Conservation (phyloP, 2,888 invertebrate genomes). For the Xestia rhomboidea region DNA sequence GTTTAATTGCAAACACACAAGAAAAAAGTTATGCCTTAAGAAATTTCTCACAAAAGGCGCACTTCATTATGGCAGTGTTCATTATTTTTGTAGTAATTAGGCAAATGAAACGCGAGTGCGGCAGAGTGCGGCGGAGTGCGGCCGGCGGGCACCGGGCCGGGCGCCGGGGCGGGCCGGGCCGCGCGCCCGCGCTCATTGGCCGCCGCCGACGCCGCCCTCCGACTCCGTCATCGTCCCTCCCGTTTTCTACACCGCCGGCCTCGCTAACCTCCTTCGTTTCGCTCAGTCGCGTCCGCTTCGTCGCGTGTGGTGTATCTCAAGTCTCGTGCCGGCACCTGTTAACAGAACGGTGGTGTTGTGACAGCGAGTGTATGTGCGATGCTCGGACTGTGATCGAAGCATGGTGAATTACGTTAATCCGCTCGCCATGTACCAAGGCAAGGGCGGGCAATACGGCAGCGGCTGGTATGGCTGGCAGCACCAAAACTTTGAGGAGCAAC, state of each 20-base stretch:
- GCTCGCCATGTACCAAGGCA: conserved; percentile 93
- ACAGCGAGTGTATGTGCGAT: conserved; percentile 88
- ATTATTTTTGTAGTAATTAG: conserved; percentile 88
- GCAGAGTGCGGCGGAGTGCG: conserved; percentile 76
- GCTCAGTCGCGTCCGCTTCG: conserved; percentile 83
- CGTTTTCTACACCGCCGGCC: conserved; percentile 66
- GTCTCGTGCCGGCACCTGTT: conserved; percentile 68
- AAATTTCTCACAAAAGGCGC: conserved; percentile 62
- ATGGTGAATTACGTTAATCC: conserved; percentile 95
- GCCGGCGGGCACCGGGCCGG: conserved; percentile 75
- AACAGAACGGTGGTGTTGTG: conserved; percentile 82
- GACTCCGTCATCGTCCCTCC: conserved; percentile 70
- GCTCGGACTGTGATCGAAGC: conserved; percentile 88
- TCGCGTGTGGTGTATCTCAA: conserved; percentile 78
- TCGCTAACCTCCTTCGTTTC: conserved; percentile 65
- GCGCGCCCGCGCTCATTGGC: conserved; percentile 76
- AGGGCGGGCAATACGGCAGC: conserved; percentile 89
- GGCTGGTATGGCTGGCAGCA: conserved; percentile 90
- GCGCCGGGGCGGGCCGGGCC: conserved; percentile 55
- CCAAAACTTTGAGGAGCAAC: conserved; percentile 90
- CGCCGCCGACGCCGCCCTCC: conserved; percentile 73
- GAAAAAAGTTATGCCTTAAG: conserved; percentile 18
- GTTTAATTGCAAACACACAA: conserved; percentile 25
- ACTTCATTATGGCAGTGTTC: conserved; percentile 81
- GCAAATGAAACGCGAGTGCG: conserved; percentile 84